Evolutionary conservation across 2,797 vertebrate genomes (phyloP), one percentile per base, ranked within the genome.

Genomic region (Sebastes baramenuke): DNA sequence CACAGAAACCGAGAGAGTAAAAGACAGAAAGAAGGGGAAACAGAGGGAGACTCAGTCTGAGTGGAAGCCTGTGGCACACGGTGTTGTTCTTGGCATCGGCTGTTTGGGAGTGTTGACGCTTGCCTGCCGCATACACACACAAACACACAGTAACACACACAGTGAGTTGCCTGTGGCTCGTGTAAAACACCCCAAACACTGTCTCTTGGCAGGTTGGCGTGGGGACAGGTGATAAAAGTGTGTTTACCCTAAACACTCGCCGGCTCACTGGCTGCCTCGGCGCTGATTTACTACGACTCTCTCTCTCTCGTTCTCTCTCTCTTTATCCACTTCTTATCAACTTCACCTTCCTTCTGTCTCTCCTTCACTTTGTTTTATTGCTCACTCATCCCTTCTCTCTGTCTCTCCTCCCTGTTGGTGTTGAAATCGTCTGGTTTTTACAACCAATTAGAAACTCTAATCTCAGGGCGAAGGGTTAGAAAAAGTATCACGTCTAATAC

Each of bases 191-290:
- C 83, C 52, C 49, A 69, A 88, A 89, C 82, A 74, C 36, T 64
- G 87, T 87, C 8, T 91, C 69, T 87, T 92, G 90, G 86, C 86
- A 87, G 89, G 70, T 77, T 83, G 80, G 79, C 55, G 38, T 46
- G 13, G 65, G 81, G 79, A 84, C 87, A 87, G 88, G 87, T 90
- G 90, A 90, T 93, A 85, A 90, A 92, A 89, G 67, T 55, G 73
- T 92, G 87, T 91, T 90, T 91, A 90, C 89, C 64, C 75, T 71
- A 89, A 91, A 90, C 87, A 85, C 72, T 83, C 59, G 24, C 52
- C 67, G 42, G 76, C 73, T 66, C n/a, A 6, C 72, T 67, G 46
- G 65, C 81, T 81, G 84, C 58, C 72, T 67, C n/a, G 0, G 20
- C 4, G 1, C 65, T 88, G 85, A 92, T 92, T 91, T 85, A 90